Evolutionary conservation across 2,113 vertebrate species (phyloP), one percentile per base, ranked within the genome.

Genomic region (Grammomys surdaster): DNA sequence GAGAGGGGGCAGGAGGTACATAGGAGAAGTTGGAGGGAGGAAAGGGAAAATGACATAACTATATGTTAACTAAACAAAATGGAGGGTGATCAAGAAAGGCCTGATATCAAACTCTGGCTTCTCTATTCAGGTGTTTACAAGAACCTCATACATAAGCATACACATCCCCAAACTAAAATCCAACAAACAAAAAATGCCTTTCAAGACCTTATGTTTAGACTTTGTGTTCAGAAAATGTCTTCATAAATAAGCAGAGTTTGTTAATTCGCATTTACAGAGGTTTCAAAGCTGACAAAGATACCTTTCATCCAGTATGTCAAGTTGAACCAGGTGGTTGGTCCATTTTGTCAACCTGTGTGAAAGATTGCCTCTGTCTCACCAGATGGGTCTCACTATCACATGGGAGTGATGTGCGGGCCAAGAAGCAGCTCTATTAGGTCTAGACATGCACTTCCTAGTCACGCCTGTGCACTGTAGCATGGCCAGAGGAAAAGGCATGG

Each of bases 381-480:
- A 67, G 7, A 16, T 70, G 51, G 40, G 86, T 84, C 54, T 95
- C 73, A 33, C 85, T 90, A 13, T 77, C 89, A 63, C 22, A 40
- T 43, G 46, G 95, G 87, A 96, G 81, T 10, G 36, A 69, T 16
- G 16, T 60, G 94, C 93, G 11, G 19, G 31, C 46, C 78, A 51
- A 85, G 75, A 93, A 84, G 76, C 76, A 80, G 60, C 58, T 89
- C 91, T 84, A 95, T 91, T 88, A 51, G 31, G 28, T 80, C 9
- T 84, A 76, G 65, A 40, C 67, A 20, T 4, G n/a, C 24, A 20
- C 56, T 91, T 82, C 40, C 65, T 81, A 94, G 93, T 88, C 70
- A 96, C 54, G 93, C 70, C 3, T 26, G 90, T 94, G 76, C 88
- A 33, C 67, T 78, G 77, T 88, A 90, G 84, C 19, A 26, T 86